Conservation (phyloP, 2,113 vertebrate species). For the Leptodactylus fuscus region DNA sequence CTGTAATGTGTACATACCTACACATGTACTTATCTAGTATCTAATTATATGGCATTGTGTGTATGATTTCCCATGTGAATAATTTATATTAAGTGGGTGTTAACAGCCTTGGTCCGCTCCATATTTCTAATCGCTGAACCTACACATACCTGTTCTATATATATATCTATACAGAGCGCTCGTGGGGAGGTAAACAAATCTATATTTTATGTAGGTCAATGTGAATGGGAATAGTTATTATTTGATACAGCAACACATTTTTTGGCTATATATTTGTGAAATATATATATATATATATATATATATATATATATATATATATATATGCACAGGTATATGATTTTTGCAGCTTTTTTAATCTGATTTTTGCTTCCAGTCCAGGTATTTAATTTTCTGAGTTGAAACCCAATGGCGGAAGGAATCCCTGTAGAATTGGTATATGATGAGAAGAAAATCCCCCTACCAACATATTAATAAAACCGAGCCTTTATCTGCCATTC, state of each 20-base stretch:
- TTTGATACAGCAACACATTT: background rate
- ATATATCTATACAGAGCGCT: background rate
- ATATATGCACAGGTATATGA: background rate
- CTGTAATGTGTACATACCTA: constrained; percentile 3
- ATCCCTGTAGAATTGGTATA: constrained; percentile 41
- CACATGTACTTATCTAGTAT: constrained; percentile 34
- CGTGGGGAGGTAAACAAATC: background rate
- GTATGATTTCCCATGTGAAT: constrained; percentile 43
- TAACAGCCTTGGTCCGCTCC: constrained; percentile 17
- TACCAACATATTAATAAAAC: constrained; percentile 39
- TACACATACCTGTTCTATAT: background rate
- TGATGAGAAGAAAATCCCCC: constrained; percentile 37
- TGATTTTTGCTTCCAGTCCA: background rate
- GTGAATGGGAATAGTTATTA: no score
- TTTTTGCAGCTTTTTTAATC: background rate
- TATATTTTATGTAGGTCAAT: background rate
- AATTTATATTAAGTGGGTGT: constrained; percentile 42
- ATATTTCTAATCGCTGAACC: constrained; percentile 3
- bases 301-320: background rate
- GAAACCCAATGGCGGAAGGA: constrained; percentile 5
- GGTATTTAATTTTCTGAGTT: constrained; percentile 29
- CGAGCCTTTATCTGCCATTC: constrained; percentile 52
- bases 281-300: background rate
- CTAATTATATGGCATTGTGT: constrained; percentile 27
- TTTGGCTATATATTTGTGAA: background rate